Evolutionary conservation across 1,140 invertebrate species (phyloP), one percentile per base, ranked within the genome.

Genomic region (Amyelois transitella): DNA sequence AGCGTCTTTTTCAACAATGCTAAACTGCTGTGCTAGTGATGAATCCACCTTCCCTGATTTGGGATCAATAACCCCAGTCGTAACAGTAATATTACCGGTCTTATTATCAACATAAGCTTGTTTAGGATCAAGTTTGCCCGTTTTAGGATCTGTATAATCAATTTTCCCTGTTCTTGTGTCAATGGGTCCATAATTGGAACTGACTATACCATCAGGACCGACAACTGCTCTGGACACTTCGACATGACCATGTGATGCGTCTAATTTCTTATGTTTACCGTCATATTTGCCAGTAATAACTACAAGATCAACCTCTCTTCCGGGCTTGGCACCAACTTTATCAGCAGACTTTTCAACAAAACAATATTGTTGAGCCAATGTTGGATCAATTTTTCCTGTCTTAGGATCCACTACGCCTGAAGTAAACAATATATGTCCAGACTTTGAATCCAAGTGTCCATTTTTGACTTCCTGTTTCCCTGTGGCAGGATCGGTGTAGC

Each of bases 231-330:
- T 89, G 12, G 90, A 86, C 28, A 91, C 90, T 55, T 91, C 90
- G n/a, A 91, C 89, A 38, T 88, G 86, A 18, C 90, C 90, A 58
- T 91, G 90, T 38, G 89, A 87, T 5, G 89, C 83, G 56, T 91
- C 90, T 48, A 90, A 75, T 64, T 88, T 90, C 57, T 90, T 90
- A 52, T 90, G 90, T 75, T 91, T 90, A 0, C 90, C 90, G 55
- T 91, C 90, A 66, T 91, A 90, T 71, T 90, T 91, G 48, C 89
- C 84, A 2, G 90, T 91, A 14, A 91, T 91, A 1, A 91, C 90
- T 20, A 91, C 83, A 55, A 91, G 83, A 74, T 76, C 86, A 61
- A 86, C 90, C 84, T 75, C 89, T 72, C 71, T 87, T 58, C 72
- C 79, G 45, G 67, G 88, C 68, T 83, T 78, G 50, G 73, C 62